Evolutionary conservation across 1,140 invertebrate genomes (phyloP), one percentile per base, ranked within the genome.

Genomic region (Kradibia gibbosae): DNA sequence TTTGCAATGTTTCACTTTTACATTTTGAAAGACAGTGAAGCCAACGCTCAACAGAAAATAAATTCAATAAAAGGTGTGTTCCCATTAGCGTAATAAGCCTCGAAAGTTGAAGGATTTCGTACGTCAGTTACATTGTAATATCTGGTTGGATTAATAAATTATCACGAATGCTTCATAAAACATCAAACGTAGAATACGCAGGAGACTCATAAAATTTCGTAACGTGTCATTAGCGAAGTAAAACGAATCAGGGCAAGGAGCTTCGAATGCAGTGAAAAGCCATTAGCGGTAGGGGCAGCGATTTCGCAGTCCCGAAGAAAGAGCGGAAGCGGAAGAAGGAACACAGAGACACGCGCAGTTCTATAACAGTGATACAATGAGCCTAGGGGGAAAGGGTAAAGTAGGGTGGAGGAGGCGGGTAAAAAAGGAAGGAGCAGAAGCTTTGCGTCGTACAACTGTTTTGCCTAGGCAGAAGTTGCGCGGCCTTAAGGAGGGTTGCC

Each of bases 141-240:
- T n/a, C 25, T 11, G 8, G 36, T 0, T 0, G n/a, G 39, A 67
- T 39, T 67, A 39, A 67, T 39, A 39, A 67, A 67, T 36, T 34
- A 62, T 15, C 10, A 10, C 15, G 28, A 15, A 36, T 36, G 31
- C 11, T 62, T 31, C 60, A 34, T 62, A 34, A 60, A 62, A 62
- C 28, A 62, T 34, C 60, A 25, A 34, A 53, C 3, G 20, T 15
- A 53, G 50, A 70, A 55, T 3, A n/a, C 28, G 20, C 13, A 36
- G 53, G 31, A 25, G 22, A 8, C 74, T 81, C 80, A n/a, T 81
- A 81, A 78, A 60, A 73, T 74, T 48, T 82, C 60, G 78, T 67
- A 77, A 65, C 77, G 36, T 39, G 62, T 28, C 22, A 67, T 78
- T 67, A 78, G 36, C 48, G 42, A 10, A 22, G 48, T 36, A n/a